Base-by-base conservation (phyloP, 2,113 vertebrate genomes). In the Grantiella picta region DNA sequence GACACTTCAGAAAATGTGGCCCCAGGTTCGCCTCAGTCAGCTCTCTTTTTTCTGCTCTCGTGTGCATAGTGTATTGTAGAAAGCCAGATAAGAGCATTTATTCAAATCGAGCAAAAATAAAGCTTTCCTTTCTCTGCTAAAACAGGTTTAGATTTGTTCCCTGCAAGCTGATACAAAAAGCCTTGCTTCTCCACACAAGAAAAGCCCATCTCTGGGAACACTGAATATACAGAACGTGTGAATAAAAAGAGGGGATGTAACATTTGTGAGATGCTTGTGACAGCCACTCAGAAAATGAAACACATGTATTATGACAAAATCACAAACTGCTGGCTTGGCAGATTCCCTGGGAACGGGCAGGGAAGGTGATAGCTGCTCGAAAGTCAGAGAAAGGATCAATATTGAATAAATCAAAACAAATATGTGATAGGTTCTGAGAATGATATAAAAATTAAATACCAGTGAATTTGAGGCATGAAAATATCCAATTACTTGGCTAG, bases 361-460 rank as follows among this genome's bases (percentile, higher is more conserved):
- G 92, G 97, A 97, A 98, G 96, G 97, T 97, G 97, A 98, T 93
- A 96, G 97, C 95, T 94, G 95, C 95, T 97, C 50, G 82, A 95
- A 97, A 98, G 97, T 98, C 97, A 97, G 96, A 97, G 97, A 97
- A 97, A 94, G 93, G 91, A 95, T 94, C 96, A 97, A 93, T 97
- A 97, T 97, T 97, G 96, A 97, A 97, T 97, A 97, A 96, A 96
- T 98, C 98, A 98, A 97, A 98, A 98, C 97, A 98, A 98, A 98
- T 98, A 98, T 98, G 98, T 95, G 97, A 96, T 96, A 96, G 94
- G 97, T 98, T 98, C 92, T 97, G 95, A 78, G 42, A 97, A 96
- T 72, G 88, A 92, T 96, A 97, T 93, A 96, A 98, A 97, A 98
- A 97, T 97, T 97, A 97, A 97, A 97, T 93, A 95, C 53, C 47